A percentile compares a stretch with the other conserved stretches of the same genome.
These are phyloP conservation scores for Deilephila elpenor DNA, from an alignment of 2,888 invertebrate genomes.

Conservation along the genomic window DNA sequence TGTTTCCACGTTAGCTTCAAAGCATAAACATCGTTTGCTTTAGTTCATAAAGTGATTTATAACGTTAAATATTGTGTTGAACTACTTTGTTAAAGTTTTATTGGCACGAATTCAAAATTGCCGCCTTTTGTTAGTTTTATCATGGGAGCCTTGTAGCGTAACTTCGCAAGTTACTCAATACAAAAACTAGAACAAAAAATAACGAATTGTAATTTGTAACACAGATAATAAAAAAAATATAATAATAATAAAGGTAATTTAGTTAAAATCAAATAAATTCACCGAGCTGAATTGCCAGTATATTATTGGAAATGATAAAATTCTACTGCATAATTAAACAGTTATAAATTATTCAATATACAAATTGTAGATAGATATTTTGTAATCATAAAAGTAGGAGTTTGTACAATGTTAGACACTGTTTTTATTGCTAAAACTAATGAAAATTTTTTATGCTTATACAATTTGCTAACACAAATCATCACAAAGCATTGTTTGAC, in stretches of 20 bases:
- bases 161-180: not conserved
- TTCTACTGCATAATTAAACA: not conserved
- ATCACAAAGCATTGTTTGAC: conserved; percentile 24
- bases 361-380: no score
- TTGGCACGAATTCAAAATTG: conserved; percentile 17
- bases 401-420: not conserved
- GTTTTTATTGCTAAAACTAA: not conserved
- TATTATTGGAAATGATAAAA: not conserved
- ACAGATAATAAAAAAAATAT: no score
- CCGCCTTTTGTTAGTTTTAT: not conserved
- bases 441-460: not conserved
- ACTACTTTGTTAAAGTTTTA: not conserved
- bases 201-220: not conserved
- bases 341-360: not conserved
- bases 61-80: not conserved
- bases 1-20: conserved; percentile 12
- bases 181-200: not conserved
- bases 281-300: not conserved
- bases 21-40: not conserved
- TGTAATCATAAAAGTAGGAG: no score
- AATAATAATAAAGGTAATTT: no score
- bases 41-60: conserved; percentile 5
- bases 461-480: conserved; percentile 1
- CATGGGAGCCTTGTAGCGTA: not conserved
- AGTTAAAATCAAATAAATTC: no score